These are phyloP conservation scores for Gryllus bimaculatus DNA, from an alignment of 1,140 invertebrate species.

Conservation along the genomic window DNA sequence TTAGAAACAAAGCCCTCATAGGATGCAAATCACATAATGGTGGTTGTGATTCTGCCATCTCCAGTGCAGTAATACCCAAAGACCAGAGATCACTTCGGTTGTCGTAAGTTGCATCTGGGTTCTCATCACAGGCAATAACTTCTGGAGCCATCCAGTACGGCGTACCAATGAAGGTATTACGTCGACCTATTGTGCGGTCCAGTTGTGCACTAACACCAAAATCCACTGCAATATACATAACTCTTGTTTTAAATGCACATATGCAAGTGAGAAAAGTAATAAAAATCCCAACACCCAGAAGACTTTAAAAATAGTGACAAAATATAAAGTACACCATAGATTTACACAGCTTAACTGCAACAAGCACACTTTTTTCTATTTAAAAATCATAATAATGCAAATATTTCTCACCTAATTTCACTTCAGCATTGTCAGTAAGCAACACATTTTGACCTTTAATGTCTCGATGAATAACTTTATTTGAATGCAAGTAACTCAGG, in stretches of 20 bases:
- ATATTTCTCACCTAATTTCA: slow-evolving; percentile 71
- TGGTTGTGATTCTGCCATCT: slow-evolving; percentile 99
- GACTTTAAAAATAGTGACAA: no score
- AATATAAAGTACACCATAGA: no score
- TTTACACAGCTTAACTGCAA: no score
- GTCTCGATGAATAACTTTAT: slow-evolving; percentile 99
- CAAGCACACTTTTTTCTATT: no score
- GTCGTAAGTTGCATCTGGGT: slow-evolving; percentile 99
- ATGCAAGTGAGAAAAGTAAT: no score
- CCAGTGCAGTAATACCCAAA: slow-evolving; percentile 94
- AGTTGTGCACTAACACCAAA: slow-evolving; percentile 99
- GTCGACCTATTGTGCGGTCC: slow-evolving; percentile 94
- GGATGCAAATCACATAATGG: slow-evolving; percentile 98
- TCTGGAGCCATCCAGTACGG: slow-evolving; percentile 96
- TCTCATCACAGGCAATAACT: slow-evolving; percentile 99
- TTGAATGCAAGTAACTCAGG: slow-evolving; percentile 93
- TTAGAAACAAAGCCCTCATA: slow-evolving; percentile 97
- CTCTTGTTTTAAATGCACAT: no score
- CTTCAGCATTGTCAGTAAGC: slow-evolving; percentile 98
- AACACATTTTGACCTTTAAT: slow-evolving; percentile 99
- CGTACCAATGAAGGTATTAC: slow-evolving; percentile 99
- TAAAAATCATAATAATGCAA: no score
- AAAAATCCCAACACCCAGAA: no score
- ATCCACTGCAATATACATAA: slow-evolving; percentile 64
- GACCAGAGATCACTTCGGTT: slow-evolving; percentile 98